Base-by-base conservation (phyloP, 2,113 vertebrate genomes). In the Thalassarche chlororhynchos region DNA sequence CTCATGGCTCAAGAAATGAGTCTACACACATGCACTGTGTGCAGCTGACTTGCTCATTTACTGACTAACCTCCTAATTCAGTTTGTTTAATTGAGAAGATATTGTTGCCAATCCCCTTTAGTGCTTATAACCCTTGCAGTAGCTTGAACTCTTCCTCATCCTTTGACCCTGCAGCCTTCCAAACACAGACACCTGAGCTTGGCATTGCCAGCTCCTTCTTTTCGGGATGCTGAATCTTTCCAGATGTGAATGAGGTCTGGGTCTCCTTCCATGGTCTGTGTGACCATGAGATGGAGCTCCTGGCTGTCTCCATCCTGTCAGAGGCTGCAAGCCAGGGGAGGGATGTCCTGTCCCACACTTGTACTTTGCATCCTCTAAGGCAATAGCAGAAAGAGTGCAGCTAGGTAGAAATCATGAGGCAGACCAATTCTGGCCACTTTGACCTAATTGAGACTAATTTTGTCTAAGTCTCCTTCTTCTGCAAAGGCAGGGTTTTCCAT, bases 11-110 rank as follows among this genome's bases (percentile, higher is more conserved):
- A 7, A 32, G 32, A n/a, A 49, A 40, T 23, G 40, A 47, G n/a
- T 15, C 11, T 7, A 18, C 18, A 38, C 60, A 57, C 49, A 7
- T 3, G 3, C 36, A 9, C 2, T 42, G 0, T 7, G 34, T 15
- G 16, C 52, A 16, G 46, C 57, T 47, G 40, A 55, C 24, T 17
- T 8, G n/a, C 40, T 81, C 42, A 6, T 40, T 40, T 57, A 29
- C 29, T 57, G 40, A 64, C 11, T 15, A 29, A 20, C n/a, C 28
- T 55, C 34, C 68, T 81, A 42, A 64, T 24, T 54, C 5, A 12
- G 23, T 42, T 31, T 25, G 44, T 34, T 87, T 72, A 64, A 57
- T 20, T 49, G 31, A n/a, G 38, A 16, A 60, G 38, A 17, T 25
- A 6, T 8, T 17, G 29, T 16, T 47, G 66, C 29, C 38, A 32